Base-by-base conservation (phyloP, 1,140 invertebrate species). In the Dinoponera quadriceps region DNA sequence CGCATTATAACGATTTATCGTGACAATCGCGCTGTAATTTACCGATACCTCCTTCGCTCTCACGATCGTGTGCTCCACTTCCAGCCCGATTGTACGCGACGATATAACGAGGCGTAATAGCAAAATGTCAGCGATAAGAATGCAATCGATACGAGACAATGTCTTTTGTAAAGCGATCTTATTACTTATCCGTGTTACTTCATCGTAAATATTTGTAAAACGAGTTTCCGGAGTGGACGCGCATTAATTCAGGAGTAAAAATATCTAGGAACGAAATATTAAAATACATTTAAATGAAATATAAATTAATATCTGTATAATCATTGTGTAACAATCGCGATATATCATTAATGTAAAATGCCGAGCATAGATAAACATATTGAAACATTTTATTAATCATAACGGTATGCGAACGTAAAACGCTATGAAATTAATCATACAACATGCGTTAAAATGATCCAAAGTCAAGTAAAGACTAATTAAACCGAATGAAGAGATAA, bases 41-140 rank as follows among this genome's bases (percentile, higher is more conserved):
- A 80, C 51, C 65, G 65, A 80, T 71, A 80, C 65, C 57, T 51
- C 72, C 22, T 57, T 57, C 18, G 20, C 71, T 85, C 72, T 72
- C 82, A 72, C 73, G 65, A 69, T 20, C 9, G 9, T 48, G 65
- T 48, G 65, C 27, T 25, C 65, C 29, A 72, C 14, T 69, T 69
- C 51, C 16, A 55, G 13, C 25, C 13, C 49, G 75, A 80, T 80
- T 54, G 51, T 22, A 3, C 38, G 65, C 54, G 65, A 69, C 27
- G 29, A 54, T 55, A 62, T 38, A 72, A 48, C 49, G 20, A n/a
- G 9, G n/a, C 49, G 63, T n/a, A 55, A 38, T 20, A 63, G 4
- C 29, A 48, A 73, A 68, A 51, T 65, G 63, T 14, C 48, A 66
- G 18, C 33, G 18, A n/a, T 27, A 66, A 18, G 57, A 84, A 84